Base-by-base conservation (phyloP, 2,888 invertebrate genomes). In the Leistus spinibarbis region DNA sequence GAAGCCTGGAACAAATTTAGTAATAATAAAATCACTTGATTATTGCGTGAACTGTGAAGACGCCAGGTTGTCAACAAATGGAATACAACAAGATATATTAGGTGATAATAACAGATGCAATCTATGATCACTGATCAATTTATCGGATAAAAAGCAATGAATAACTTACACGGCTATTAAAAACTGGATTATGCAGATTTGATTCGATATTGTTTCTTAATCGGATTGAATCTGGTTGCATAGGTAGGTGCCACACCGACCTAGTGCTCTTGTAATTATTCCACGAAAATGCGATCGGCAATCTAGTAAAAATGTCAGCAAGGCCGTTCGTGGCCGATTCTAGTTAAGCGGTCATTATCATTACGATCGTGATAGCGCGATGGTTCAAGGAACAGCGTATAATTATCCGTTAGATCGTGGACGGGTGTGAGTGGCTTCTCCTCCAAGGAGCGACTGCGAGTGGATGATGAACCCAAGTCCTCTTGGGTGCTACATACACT, bases 271-370 rank as follows among this genome's bases (percentile, higher is more conserved):
- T 63, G 70, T 71, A 71, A 64, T 71, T 63, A 70, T 70, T 60
- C 54, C 63, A 70, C 70, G 71, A 71, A 70, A 71, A 63, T 63
- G 71, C 63, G 71, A 71, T 71, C 62, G 54, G 22, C 22, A 22
- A 70, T 70, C 71, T 71, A 22, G 20, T 20, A 71, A 71, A 71
- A 71, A 71, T 71, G 54, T 71, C 20, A 63, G 71, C 71, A 71
- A 71, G 71, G 64, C 53, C 71, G 64, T 64, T 16, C 60, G 54
- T 40, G 66, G 54, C 71, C 63, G 71, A 71, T 71, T 64, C 71
- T 71, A 63, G 71, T 71, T 70, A 70, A 65, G 54, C 70, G 70
- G 62, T 71, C 63, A 71, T 71, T 71, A 71, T 71, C 71, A 71
- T 71, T 71, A 54, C 62, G 71, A 71, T 71, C 71, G 54, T 71